Conservation (phyloP, 2,113 vertebrate species). For the Xiphophorus maculatus region DNA sequence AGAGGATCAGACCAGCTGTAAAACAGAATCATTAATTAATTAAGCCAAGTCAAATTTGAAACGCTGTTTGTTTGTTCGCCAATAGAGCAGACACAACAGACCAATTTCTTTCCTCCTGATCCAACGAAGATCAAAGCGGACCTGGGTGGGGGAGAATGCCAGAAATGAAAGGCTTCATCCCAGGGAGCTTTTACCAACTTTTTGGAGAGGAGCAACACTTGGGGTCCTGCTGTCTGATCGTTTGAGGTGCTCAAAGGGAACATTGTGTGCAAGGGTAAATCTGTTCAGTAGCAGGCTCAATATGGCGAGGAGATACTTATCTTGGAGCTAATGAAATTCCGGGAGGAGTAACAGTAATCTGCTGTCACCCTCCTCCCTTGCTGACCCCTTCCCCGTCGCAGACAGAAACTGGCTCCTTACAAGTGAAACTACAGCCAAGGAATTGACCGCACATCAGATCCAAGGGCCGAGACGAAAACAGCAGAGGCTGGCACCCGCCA, state of each 20-base stretch:
- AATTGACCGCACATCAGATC: constrained; percentile 68
- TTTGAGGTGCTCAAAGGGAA: constrained; percentile 76
- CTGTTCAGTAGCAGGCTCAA: constrained; percentile 70
- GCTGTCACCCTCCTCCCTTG: constrained; percentile 52
- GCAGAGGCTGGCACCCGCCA: constrained; percentile 41
- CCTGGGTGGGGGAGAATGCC: constrained; percentile 74
- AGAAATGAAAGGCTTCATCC: constrained; percentile 80
- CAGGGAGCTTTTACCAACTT: constrained; percentile 79
- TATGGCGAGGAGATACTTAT: constrained; percentile 76
- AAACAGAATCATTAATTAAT: constrained; percentile 99
- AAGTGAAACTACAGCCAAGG: constrained; percentile 53
- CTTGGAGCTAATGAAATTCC: constrained; percentile 78
- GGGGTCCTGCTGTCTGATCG: constrained; percentile 80
- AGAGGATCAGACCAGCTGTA: constrained; percentile 96
- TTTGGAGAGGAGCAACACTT: constrained; percentile 78
- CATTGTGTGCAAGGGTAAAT: constrained; percentile 69
- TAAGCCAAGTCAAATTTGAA: constrained; percentile 99
- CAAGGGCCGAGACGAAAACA: constrained; percentile 60
- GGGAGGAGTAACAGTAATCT: constrained; percentile 76
- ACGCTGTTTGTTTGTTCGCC: constrained; percentile 99
- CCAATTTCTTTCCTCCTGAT: constrained; percentile 84
- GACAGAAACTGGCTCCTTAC: constrained; percentile 66
- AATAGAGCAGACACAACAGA: constrained; percentile 94
- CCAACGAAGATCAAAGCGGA: constrained; percentile 91
- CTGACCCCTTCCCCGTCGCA: constrained; percentile 29